Conservation (phyloP, 1,140 invertebrate genomes). For the Mamestra configurata region DNA sequence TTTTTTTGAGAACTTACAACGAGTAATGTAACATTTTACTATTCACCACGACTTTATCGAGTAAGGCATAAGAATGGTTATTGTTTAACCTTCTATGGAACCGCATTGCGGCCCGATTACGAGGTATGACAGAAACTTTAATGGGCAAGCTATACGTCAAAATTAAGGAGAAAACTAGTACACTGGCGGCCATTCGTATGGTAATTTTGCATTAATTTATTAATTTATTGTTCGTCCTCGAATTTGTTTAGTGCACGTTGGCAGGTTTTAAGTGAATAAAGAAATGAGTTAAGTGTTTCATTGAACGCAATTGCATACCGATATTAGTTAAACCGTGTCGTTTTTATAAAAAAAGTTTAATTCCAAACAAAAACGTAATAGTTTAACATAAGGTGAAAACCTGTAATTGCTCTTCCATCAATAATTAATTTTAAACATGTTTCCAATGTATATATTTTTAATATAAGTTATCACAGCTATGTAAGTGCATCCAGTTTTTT, state of each 20-base stretch:
- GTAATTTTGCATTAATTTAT: constrained; percentile 43
- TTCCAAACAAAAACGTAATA: too few relatives aligned
- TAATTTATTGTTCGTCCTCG: constrained; percentile 28
- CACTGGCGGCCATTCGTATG: constrained; percentile 41
- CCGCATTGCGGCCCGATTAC: constrained; percentile 68
- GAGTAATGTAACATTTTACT: constrained; percentile 54
- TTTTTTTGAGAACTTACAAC: constrained; percentile 64
- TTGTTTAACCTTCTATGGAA: constrained; percentile 55
- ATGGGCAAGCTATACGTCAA: constrained; percentile 62
- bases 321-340: too few relatives aligned
- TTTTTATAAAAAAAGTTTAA: too few relatives aligned
- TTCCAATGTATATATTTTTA: too few relatives aligned
- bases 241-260: background rate
- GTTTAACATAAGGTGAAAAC: too few relatives aligned
- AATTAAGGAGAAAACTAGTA: constrained; percentile 47
- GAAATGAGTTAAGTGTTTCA: background rate
- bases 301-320: background rate
- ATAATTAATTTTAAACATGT: too few relatives aligned
- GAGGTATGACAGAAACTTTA: constrained; percentile 70
- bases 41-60: constrained; percentile 63
- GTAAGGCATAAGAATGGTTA: constrained; percentile 61
- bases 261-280: background rate
- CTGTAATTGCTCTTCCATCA: too few relatives aligned
- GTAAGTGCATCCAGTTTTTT: too few relatives aligned
- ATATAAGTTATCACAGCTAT: too few relatives aligned